Percentiles rank a stretch among this genome's conserved stretches.
Conservation (phyloP, 1,140 invertebrate species). For the Bicyclus anynana region DNA sequence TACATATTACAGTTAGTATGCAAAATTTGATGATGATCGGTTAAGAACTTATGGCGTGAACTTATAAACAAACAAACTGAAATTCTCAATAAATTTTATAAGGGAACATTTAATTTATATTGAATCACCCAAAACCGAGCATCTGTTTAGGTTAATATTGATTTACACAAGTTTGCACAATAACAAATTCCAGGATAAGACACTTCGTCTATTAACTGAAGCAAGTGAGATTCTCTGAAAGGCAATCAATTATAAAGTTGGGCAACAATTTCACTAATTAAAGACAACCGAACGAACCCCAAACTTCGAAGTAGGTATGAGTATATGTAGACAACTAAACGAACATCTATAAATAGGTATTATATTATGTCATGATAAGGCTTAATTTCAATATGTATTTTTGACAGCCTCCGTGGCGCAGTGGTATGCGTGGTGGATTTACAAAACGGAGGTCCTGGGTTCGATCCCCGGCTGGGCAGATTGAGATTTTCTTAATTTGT, state of each 20-base stretch:
- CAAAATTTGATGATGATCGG: no score
- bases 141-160: neutral
- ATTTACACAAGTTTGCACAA: neutral
- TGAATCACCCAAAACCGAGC: neutral
- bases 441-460: no score
- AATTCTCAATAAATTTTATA: neutral
- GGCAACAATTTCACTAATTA: neutral
- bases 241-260: constrained; percentile 1
- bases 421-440: no score
- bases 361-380: no score
- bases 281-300: neutral
- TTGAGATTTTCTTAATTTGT: no score
- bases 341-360: neutral
- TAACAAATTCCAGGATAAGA: neutral
- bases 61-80: neutral
- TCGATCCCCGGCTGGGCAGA: no score
- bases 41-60: no score
- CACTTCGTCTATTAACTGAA: neutral
- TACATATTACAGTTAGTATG: no score
- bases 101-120: neutral
- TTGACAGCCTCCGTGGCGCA: no score
- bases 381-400: no score
- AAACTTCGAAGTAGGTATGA: neutral
- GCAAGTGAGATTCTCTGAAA: neutral
- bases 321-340: neutral